Base-by-base conservation (phyloP, 1,140 invertebrate genomes). In the Oryzaephilus surinamensis region DNA sequence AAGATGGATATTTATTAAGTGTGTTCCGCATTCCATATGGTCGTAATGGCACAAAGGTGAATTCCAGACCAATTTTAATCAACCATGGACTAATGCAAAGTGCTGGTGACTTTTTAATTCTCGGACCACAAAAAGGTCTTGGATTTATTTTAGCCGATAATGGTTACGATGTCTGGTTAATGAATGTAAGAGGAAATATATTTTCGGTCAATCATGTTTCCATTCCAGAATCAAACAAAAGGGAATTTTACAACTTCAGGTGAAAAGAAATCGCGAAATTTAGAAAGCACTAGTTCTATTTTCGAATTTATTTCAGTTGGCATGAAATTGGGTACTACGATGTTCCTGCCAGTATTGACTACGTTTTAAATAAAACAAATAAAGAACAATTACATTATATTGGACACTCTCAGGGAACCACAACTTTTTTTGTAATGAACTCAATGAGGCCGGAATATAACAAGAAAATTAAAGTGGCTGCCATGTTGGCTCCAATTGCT, bases 101-200 rank as follows among this genome's bases (percentile, higher is more conserved):
- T n/a, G n/a, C n/a, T n/a, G n/a, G n/a, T n/a, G n/a, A n/a, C n/a
- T n/a, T 72, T 70, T 46, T 84, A 8, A 60, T 79, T 2, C 61
- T 69, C 20, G 72, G 73, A 18, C 8, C 17, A n/a, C n/a, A n/a
- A n/a, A n/a, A 31, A 11, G 61, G 62, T 51, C 13, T 52, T 77
- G 79, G 54, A 8, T 81, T 74, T 45, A 60, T 77, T 18, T 59
- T 84, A 6, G 72, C 75, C 5, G n/a, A n/a, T n/a, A n/a, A n/a
- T n/a, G n/a, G n/a, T n/a, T n/a, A n/a, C n/a, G n/a, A n/a, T n/a
- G n/a, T n/a, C n/a, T n/a, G n/a, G n/a, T n/a, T n/a, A n/a, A n/a
- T n/a, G n/a, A n/a, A n/a, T n/a, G n/a, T n/a, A 76, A 83, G 57
- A 60, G 60, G 37, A 81, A 81, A 17, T 87, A 74, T 47, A 84